Percentiles rank a stretch among this genome's conserved stretches.
These are phyloP conservation scores for Hydrotaea diabolus DNA, from an alignment of 2,888 invertebrate species.

Conservation along the genomic window DNA sequence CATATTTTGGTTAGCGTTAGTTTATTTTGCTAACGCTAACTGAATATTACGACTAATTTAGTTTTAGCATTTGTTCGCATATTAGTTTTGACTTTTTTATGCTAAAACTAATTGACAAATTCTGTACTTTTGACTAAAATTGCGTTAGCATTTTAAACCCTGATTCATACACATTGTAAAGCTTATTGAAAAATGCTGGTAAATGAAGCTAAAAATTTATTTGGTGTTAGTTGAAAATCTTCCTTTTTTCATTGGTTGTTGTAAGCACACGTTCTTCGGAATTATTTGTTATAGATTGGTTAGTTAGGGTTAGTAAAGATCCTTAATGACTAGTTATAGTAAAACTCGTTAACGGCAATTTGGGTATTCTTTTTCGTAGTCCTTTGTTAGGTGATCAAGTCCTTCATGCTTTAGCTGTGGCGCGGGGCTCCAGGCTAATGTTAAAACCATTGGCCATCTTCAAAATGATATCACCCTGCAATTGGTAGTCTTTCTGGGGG, in stretches of 20 bases:
- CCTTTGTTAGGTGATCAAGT: not conserved
- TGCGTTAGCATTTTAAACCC: no score
- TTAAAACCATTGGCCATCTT: conserved; percentile 88
- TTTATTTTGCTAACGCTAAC: no score
- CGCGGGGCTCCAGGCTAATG: conserved; percentile 85
- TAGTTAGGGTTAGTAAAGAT: conserved; percentile 37
- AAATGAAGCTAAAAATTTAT: not conserved
- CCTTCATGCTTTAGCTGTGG: conserved; percentile 49
- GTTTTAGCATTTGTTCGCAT: no score
- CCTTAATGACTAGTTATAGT: not conserved
- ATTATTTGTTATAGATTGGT: not conserved
- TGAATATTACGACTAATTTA: no score
- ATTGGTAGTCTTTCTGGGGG: conserved; percentile 85
- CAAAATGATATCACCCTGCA: conserved; percentile 88
- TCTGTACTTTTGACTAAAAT: no score
- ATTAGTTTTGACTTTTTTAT: no score
- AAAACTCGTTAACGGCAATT: not conserved
- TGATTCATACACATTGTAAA: not conserved
- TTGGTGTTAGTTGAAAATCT: conserved; percentile 44
- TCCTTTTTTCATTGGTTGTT: conserved; percentile 40
- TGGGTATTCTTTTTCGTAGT: not conserved
- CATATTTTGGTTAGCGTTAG: no score
- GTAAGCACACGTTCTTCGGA: conserved; percentile 34
- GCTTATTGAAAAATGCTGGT: conserved; percentile 44
- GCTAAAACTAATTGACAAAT: no score